Evolutionary conservation across 2,888 invertebrate genomes (phyloP).

Genomic region (Cheilosia vulpina): DNA sequence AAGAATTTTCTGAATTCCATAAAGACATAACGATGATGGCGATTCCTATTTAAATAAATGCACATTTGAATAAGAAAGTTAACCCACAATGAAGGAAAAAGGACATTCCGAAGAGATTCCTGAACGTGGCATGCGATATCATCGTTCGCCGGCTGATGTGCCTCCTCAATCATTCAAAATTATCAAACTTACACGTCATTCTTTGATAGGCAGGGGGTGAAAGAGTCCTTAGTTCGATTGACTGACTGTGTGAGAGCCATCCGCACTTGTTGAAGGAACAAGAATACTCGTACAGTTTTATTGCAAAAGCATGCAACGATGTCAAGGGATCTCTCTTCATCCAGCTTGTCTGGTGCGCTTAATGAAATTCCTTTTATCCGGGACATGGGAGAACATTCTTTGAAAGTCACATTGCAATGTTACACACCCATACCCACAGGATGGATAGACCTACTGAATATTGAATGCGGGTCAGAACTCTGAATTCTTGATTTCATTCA

Average conservation of each 20-base stretch:
- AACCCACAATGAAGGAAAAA: slow-evolving; percentile 33
- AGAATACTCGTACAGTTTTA: slow-evolving; percentile 46
- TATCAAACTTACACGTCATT: slow-evolving; percentile 29
- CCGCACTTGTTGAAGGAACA: slow-evolving; percentile 33
- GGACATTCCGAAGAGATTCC: slow-evolving; percentile 54
- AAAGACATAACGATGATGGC: slow-evolving; percentile 50
- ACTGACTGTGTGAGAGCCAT: slow-evolving; percentile 23
- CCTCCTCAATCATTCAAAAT: slow-evolving; percentile 9
- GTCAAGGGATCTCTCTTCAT: slow-evolving; percentile 17
- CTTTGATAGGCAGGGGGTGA: neutral
- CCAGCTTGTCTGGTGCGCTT: slow-evolving; percentile 47
- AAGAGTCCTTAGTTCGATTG: slow-evolving; percentile 16
- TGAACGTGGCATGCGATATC: slow-evolving; percentile 60
- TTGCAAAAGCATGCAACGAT: slow-evolving; percentile 2
- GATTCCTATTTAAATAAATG: slow-evolving; percentile 62
- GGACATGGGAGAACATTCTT: slow-evolving; percentile 8
- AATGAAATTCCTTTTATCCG: slow-evolving; percentile 70
- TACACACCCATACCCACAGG: neutral
- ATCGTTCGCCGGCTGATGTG: slow-evolving; percentile 20
- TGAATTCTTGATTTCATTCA: slow-evolving; percentile 56
- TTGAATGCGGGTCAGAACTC: slow-evolving; percentile 53
- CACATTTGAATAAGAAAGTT: slow-evolving; percentile 34
- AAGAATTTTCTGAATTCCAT: slow-evolving; percentile 64
- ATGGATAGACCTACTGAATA: slow-evolving; percentile 24
- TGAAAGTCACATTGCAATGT: slow-evolving; percentile 29